Conservation (phyloP, 2,888 invertebrate genomes). For the Erebia palarica region DNA sequence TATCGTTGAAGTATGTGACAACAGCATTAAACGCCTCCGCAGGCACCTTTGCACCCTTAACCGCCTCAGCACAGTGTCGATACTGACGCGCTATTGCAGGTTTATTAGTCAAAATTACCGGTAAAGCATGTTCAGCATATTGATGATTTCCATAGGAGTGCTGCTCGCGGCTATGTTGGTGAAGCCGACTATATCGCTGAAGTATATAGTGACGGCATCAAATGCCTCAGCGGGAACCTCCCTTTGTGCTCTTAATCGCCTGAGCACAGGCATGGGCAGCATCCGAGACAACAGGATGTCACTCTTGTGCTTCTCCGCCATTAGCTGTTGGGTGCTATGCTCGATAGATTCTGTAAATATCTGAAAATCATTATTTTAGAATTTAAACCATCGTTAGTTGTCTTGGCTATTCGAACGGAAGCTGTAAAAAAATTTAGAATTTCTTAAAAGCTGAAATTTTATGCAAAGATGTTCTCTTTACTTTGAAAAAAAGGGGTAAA, state of each 20-base stretch:
- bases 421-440: too few relatives aligned
- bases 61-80: conserved; percentile 70
- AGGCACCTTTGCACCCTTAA: conserved; percentile 81
- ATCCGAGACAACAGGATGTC: conserved; percentile 82
- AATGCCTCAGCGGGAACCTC: conserved; percentile 85
- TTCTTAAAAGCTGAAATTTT: too few relatives aligned
- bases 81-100: not conserved
- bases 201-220: conserved; percentile 87
- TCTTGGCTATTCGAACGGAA: not conserved
- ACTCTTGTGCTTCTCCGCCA: conserved; percentile 82
- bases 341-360: conserved; percentile 77
- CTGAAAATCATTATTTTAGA: conserved; percentile 52
- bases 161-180: conserved; percentile 84
- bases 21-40: conserved; percentile 86
- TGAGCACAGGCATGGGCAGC: conserved; percentile 81
- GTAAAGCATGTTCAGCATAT: conserved; percentile 88
- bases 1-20: conserved; percentile 88
- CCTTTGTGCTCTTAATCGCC: conserved; percentile 77
- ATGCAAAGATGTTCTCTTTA: too few relatives aligned
- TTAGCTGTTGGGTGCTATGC: conserved; percentile 73
- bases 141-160: conserved; percentile 85
- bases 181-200: conserved; percentile 88
- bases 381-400: not conserved
- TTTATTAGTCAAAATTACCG: conserved; percentile 57
- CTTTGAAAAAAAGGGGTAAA: too few relatives aligned